phyloP scores from a whole-genome alignment of 2,797 vertebrate genomes.

The Chiroxiphia lanceolata region DNA sequence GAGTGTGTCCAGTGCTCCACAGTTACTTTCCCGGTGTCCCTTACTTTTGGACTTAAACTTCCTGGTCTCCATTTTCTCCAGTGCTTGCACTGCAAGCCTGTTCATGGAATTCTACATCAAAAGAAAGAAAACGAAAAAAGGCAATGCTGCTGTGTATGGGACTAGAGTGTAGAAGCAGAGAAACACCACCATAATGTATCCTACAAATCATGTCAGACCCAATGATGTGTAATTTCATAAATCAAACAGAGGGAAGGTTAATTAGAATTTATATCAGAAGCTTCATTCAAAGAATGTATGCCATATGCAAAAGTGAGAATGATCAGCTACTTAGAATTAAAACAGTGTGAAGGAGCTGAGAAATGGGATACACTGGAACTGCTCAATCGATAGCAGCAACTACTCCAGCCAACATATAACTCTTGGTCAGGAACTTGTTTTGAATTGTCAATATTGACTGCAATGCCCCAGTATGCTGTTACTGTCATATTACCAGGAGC shows the following conservation, averaged over 20 bases:
- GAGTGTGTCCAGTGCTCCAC: constrained; percentile 87
- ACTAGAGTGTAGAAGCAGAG: background rate
- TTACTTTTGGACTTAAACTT: constrained; percentile 97
- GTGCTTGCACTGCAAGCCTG: constrained; percentile 94
- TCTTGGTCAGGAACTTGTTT: background rate
- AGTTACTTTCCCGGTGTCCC: constrained; percentile 87
- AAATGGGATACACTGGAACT: background rate
- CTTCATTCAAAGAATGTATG: background rate
- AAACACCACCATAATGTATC: background rate
- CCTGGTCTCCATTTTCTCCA: constrained; percentile 98
- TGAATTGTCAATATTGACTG: background rate
- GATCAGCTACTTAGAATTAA: background rate
- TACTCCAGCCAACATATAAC: background rate
- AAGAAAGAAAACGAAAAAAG: background rate
- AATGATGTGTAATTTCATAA: background rate
- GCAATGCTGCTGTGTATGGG: background rate
- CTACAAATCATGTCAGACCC: background rate
- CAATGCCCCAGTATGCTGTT: background rate
- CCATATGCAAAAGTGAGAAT: background rate
- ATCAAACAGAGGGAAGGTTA: background rate
- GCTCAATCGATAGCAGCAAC: background rate
- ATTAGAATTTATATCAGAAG: background rate
- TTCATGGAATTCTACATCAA: constrained; percentile 92
- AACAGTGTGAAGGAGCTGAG: background rate
- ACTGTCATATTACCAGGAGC: background rate